Evolutionary conservation across 2,888 invertebrate genomes (phyloP), one percentile per base, ranked within the genome.

Genomic region (Macrophya alboannulata): DNA sequence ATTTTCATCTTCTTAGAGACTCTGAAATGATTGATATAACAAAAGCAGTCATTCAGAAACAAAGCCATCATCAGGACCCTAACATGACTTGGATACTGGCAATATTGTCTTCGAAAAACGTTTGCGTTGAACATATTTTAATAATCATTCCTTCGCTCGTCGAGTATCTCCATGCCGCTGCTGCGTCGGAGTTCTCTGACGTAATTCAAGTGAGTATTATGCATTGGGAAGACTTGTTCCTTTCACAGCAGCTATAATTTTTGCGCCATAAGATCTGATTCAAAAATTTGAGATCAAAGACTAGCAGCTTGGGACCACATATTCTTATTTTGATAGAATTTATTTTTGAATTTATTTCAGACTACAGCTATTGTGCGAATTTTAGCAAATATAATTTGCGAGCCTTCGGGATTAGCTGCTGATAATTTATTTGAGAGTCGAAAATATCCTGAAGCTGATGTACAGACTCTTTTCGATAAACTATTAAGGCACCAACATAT

Each of bases 41-140:
- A 9, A 85, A 87, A 86, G 88, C 87, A 81, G 48, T 90, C 0
- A n/a, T 86, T 12, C 85, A 88, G 15, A 87, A 86, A 37, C 86
- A 86, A n/a, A 83, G 86, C 15, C 84, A 84, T 31, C 85, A 88
- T 17, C 86, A 88, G n/a, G 86, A 90, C 72, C 5, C 88, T 12
- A 88, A 91, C 65, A 87, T 88, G 84, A 71, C 91, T 55, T 93
- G 93, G 93, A 84, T 92, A 79, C 45, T 93, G 48, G 92, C 92
- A 55, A 84, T 92, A 8, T 84, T 93, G 25, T 93, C 93, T 9
- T 93, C 93, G 1, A 86, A 87, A 71, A 15, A 81, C 59, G 85
- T 87, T 25, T 92, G 91, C 40, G 71, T 81, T 0, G 74, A 77
- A 15, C 48, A 87, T 88, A 84, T 91, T 25, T 84, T 86, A n/a